Base-by-base conservation (phyloP, 2,113 vertebrate species). In the Equus quagga region DNA sequence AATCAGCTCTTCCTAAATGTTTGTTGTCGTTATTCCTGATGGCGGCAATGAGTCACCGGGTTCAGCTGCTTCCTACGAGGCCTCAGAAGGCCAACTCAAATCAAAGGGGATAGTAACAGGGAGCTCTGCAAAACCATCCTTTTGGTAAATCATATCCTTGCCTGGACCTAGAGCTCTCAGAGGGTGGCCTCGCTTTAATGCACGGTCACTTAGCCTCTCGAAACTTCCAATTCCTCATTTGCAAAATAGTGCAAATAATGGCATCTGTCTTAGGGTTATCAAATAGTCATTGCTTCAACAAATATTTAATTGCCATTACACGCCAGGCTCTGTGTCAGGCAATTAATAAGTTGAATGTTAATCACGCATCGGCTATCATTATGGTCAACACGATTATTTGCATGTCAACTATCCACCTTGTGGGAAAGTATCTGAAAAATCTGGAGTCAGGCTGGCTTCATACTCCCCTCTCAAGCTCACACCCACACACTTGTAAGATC, bases 1-100 rank as follows among this genome's bases (percentile, higher is more conserved):
- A 36, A 79, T 94, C 36, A 4, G 26, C 79, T 91, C 95, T 91
- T 97, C 58, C 67, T 89, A 94, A 86, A 88, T 92, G 21, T 51
- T 85, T 95, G 49, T 49, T 95, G 75, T 91, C 56, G 8, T 97
- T 93, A 82, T 84, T 82, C 18, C 56, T 97, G 26, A 75, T 26
- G 67, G 49, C 21, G 33, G 18, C 1, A 5, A 84, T 94, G 85
- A 96, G 28, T 94, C 94, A 90, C 23, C 56, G 56, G 56, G 24
- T 85, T 88, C 28, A 67, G 78, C 13, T 64, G 31, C 62, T 88
- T 67, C 13, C 62, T 67, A n/a, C 28, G 41, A 93, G 49, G 33
- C 49, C 60, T 94, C 56, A 13, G 44, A 92, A 91, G n/a, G 78
- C 65, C 54, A 93, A 60, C 6, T 73, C 51, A 49, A 67, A 72